Percentiles rank a stretch among this genome's conserved stretches.
Conservation (phyloP, 2,797 vertebrate genomes). For the Prunella strophiata region DNA sequence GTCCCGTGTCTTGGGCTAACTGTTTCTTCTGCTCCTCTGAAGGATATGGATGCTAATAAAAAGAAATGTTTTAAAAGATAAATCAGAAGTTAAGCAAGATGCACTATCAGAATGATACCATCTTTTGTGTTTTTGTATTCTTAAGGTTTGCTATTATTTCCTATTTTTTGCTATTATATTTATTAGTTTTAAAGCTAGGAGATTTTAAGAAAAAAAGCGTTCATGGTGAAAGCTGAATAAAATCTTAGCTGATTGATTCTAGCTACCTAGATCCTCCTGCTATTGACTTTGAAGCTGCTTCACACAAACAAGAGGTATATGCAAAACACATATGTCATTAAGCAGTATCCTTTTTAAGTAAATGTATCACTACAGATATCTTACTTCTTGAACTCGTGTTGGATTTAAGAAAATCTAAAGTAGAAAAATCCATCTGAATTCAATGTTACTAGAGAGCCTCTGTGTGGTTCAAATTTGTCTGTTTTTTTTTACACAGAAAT, state of each 20-base stretch:
- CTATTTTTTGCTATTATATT: background rate
- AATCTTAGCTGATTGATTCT: background rate
- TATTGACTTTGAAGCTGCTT: constrained; percentile 1
- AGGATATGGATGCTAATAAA: constrained; percentile 96
- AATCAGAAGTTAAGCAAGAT: constrained; percentile 77
- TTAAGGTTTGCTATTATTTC: constrained; percentile 57
- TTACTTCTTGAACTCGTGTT: background rate
- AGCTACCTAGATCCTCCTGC: background rate
- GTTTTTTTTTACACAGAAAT: background rate
- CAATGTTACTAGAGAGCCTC: background rate
- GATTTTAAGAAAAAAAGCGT: background rate
- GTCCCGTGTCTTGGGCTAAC: constrained; percentile 99
- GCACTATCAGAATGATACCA: constrained; percentile 72
- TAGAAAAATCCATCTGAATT: background rate
- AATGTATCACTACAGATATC: background rate
- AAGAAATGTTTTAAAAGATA: constrained; percentile 79
- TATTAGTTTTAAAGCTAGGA: background rate
- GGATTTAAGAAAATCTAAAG: background rate
- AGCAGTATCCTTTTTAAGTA: background rate
- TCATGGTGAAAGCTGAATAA: background rate
- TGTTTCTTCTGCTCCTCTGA: constrained; percentile 99
- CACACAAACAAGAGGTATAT: background rate
- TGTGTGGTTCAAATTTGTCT: background rate
- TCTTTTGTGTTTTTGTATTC: constrained; percentile 49
- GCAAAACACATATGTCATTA: background rate